Evolutionary conservation across 1,140 invertebrate genomes (phyloP), one percentile per base, ranked within the genome.

Genomic region (Cotesia vestalis): DNA sequence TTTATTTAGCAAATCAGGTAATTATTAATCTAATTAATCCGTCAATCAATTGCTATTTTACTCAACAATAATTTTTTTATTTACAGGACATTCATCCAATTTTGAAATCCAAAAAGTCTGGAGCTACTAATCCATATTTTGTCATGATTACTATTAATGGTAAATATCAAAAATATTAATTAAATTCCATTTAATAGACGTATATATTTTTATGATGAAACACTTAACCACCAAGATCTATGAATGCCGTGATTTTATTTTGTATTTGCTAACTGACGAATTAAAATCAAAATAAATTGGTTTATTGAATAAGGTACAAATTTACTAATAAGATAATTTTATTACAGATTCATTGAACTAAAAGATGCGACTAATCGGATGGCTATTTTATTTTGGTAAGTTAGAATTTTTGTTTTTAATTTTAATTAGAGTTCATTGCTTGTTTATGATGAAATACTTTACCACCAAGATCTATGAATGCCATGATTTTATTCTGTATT

Each of bases 381-480:
- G 27, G 1, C 27, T 27, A 46, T 46, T 46, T 46, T 46, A 46
- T 46, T 46, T 9, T 9, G 40, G 40, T 46, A 8, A 46, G 6
- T 17, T 0, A 17, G 17, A 17, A 17, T 17, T 17, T 17, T 17
- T 0, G 1, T 17, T 17, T 17, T 17, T 17, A 17, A 17, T 17
- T 17, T 17, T 17, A 17, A 17, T 17, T 1, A 17, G 1, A 17
- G 17, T 17, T 17, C 17, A 17, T 17, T 17, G 17, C 17, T 17
- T 69, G 46, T 66, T 20, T 36, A 51, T 70, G 57, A 72, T 71
- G 46, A 75, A 71, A 53, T 46, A 64, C 40, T 6, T 61, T 27
- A 74, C 70, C 72, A 76, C 72, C 72, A 72, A 76, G 66, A 76
- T 76, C 66, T 12, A 63, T 76, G 72, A 73, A 20, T 73, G 69